A percentile compares a stretch with the other conserved stretches of the same genome.
These are phyloP conservation scores for Vannuccia rotundouncinata DNA, from an alignment of 2,888 invertebrate species.

Conservation along the genomic window DNA sequence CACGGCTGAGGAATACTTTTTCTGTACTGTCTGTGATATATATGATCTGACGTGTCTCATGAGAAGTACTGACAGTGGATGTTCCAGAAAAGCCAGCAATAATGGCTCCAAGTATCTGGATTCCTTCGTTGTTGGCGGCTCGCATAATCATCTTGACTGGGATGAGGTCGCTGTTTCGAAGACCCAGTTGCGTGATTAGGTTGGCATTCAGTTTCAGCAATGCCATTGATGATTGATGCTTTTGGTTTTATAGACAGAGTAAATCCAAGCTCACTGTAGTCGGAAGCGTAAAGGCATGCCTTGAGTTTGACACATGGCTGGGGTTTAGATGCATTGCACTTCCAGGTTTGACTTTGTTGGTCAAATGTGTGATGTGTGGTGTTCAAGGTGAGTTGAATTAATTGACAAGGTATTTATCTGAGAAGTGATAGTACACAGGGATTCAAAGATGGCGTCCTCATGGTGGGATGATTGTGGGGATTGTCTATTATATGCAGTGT, in stretches of 20 bases:
- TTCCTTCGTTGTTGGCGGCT: slow-evolving; percentile 44
- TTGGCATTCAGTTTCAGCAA: slow-evolving; percentile 41
- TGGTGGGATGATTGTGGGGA: neutral
- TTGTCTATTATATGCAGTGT: neutral
- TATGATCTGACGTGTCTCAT: slow-evolving; percentile 44
- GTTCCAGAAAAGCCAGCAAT: slow-evolving; percentile 42
- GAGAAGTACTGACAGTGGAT: neutral
- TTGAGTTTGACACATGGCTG: slow-evolving; percentile 1
- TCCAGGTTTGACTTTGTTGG: neutral
- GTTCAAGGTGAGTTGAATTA: neutral
- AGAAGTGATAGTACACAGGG: neutral
- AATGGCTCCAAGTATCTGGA: slow-evolving; percentile 44
- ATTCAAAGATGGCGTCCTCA: slow-evolving; percentile 5
- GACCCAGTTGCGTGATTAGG: slow-evolving; percentile 37
- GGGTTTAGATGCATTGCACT: neutral
- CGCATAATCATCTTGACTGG: slow-evolving; percentile 45
- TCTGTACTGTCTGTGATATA: slow-evolving; percentile 44
- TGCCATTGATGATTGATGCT: neutral
- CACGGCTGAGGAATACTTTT: slow-evolving; percentile 42
- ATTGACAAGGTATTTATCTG: neutral
- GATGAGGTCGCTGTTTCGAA: slow-evolving; percentile 42
- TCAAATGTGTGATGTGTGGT: slow-evolving; percentile 25
- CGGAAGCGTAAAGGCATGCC: neutral
- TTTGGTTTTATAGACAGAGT: neutral
- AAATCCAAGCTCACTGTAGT: neutral